Evolutionary conservation across 2,797 vertebrate species (phyloP).

Genomic region (Sebastiscus tertius): DNA sequence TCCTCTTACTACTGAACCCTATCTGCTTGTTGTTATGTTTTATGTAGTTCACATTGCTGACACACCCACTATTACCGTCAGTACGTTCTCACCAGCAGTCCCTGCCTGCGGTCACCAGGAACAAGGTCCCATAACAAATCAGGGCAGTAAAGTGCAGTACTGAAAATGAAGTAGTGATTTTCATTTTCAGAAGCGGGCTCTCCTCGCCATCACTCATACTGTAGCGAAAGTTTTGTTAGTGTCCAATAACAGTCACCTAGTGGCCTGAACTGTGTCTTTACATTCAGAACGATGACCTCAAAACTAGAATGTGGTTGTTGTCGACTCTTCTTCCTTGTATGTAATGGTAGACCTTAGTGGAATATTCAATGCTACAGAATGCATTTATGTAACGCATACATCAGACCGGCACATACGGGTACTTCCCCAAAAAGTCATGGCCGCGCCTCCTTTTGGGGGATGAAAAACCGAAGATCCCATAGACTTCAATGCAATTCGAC

Average conservation of each 20-base stretch:
- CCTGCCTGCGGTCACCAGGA: conserved; percentile 1
- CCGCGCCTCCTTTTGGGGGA: no score
- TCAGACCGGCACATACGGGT: no score
- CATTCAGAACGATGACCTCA: conserved; percentile 75
- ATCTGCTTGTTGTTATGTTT: not conserved
- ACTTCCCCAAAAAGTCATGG: no score
- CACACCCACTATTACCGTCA: not conserved
- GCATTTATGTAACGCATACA: conserved; percentile 56
- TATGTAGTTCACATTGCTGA: not conserved
- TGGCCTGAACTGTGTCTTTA: conserved; percentile 71
- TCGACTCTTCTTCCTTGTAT: conserved; percentile 47
- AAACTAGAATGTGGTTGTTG: conserved; percentile 64
- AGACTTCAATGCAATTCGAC: no score
- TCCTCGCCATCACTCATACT: conserved; percentile 37
- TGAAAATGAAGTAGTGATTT: not conserved
- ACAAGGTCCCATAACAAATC: not conserved
- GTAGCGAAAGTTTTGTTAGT: conserved; percentile 54
- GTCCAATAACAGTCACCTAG: conserved; percentile 73
- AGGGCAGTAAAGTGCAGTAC: not conserved
- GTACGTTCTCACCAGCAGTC: conserved; percentile 1
- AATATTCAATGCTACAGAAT: conserved; percentile 53
- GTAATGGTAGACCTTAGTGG: conserved; percentile 43
- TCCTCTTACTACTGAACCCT: conserved; percentile 7
- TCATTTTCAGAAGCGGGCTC: conserved; percentile 7
- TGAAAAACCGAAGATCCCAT: no score